Percentiles rank a stretch among this genome's conserved stretches.
Conservation (phyloP, 2,113 vertebrate species). For the Plotosus lineatus region DNA sequence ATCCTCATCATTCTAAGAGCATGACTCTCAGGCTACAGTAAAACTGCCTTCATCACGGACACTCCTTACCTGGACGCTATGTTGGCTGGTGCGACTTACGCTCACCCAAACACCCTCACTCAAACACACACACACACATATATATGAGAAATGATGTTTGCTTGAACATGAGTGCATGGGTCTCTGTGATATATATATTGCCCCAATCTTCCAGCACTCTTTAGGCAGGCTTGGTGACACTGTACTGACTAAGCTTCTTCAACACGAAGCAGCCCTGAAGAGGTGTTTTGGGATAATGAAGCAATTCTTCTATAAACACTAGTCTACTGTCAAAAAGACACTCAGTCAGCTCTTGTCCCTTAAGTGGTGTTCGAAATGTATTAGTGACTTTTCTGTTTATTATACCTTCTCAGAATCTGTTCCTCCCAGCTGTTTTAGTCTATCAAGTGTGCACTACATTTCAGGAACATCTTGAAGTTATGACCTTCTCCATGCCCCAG, state of each 20-base stretch:
- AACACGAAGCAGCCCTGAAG: slow-evolving; percentile 1
- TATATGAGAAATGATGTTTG: slow-evolving; percentile 35
- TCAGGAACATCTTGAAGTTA: slow-evolving; percentile 15
- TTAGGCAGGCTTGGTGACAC: neutral
- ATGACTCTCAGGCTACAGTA: slow-evolving; percentile 28
- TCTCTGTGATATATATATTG: slow-evolving; percentile 1
- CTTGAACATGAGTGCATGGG: neutral
- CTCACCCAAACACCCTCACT: neutral
- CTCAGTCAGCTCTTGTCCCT: neutral
- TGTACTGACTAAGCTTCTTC: slow-evolving; percentile 8
- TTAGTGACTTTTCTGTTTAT: neutral
- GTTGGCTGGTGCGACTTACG: neutral
- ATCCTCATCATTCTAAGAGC: slow-evolving; percentile 22
- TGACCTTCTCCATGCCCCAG: slow-evolving; percentile 11
- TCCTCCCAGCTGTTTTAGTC: neutral
- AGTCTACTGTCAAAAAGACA: neutral
- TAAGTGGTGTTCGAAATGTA: neutral
- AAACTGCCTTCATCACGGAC: slow-evolving; percentile 33
- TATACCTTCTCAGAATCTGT: neutral
- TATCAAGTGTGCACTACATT: neutral
- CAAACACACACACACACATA: neutral
- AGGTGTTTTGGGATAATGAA: neutral
- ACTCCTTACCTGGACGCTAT: slow-evolving; percentile 8
- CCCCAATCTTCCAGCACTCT: neutral
- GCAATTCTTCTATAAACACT: neutral